Conservation (phyloP, 2,888 invertebrate species). For the Acanthococcus lagerstroemiae region DNA sequence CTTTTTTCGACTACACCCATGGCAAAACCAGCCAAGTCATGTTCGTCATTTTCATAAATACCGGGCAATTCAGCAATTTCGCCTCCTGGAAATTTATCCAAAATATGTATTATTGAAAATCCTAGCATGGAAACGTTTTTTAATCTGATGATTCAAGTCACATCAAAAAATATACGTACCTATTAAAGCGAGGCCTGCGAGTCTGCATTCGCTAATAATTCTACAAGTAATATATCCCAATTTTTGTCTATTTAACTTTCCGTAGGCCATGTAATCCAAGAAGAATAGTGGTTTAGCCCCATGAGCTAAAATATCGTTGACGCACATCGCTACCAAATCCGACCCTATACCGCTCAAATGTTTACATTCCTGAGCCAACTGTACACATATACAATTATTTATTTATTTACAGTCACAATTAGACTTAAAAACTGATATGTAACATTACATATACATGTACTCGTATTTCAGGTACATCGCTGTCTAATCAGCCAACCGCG, state of each 20-base stretch:
- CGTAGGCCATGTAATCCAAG: constrained; percentile 93
- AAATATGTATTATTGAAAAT: too few species aligned
- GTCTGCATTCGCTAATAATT: constrained; percentile 74
- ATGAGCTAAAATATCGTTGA: constrained; percentile 89
- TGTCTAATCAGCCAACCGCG: too few species aligned
- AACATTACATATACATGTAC: too few species aligned
- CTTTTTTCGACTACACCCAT: constrained; percentile 81
- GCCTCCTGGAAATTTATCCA: constrained; percentile 70
- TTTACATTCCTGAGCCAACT: constrained; percentile 72
- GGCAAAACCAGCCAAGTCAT: constrained; percentile 92
- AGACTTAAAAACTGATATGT: too few species aligned
- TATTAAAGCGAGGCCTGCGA: constrained; percentile 76
- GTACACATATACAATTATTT: too few species aligned
- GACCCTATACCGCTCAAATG: constrained; percentile 79
- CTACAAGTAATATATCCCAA: constrained; percentile 74
- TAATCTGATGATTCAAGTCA: too few species aligned
- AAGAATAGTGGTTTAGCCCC: constrained; percentile 95
- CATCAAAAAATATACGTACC: constrained; percentile 53
- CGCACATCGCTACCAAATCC: constrained; percentile 96
- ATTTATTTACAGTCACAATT: too few species aligned
- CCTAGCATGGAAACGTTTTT: too few species aligned
- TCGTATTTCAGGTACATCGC: too few species aligned
- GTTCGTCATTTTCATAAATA: constrained; percentile 76
- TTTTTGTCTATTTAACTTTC: constrained; percentile 63
- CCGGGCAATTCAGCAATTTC: constrained; percentile 98